These are phyloP conservation scores for Macroglossus sobrinus DNA, from an alignment of 2,113 vertebrate species.

Conservation along the genomic window DNA sequence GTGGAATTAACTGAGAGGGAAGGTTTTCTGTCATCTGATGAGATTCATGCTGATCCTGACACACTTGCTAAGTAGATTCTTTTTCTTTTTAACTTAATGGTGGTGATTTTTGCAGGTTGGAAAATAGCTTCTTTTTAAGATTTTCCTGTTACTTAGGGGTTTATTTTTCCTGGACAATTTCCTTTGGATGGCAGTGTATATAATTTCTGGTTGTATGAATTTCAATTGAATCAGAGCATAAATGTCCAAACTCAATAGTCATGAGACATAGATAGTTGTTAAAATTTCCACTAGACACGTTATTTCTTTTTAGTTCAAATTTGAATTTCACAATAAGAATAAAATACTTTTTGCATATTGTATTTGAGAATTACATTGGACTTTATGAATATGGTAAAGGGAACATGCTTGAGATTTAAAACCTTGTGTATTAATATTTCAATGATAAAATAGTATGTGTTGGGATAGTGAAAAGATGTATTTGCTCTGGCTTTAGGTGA, in stretches of 20 bases:
- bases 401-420: slow-evolving; percentile 11
- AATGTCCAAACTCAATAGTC: slow-evolving; percentile 27
- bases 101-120: slow-evolving; percentile 41
- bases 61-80: not conserved
- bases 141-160: not conserved
- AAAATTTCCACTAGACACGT: not conserved
- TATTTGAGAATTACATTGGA: slow-evolving; percentile 11
- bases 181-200: not conserved
- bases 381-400: slow-evolving; percentile 5
- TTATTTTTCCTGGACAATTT: not conserved
- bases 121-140: slow-evolving; percentile 43
- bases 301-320: not conserved
- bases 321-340: not conserved
- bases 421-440: not conserved
- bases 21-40: not conserved
- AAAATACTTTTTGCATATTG: not conserved
- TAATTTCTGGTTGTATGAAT: slow-evolving; percentile 35
- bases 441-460: not conserved
- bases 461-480: not conserved
- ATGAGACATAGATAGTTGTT: not conserved
- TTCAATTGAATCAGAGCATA: not conserved
- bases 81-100: slow-evolving; percentile 37
- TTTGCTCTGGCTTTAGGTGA: slow-evolving; percentile 26
- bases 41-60: slow-evolving; percentile 12
- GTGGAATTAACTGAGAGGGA: not conserved